phyloP scores from a whole-genome alignment of 2,888 invertebrate genomes.

The Eristalinus aeneus region DNA sequence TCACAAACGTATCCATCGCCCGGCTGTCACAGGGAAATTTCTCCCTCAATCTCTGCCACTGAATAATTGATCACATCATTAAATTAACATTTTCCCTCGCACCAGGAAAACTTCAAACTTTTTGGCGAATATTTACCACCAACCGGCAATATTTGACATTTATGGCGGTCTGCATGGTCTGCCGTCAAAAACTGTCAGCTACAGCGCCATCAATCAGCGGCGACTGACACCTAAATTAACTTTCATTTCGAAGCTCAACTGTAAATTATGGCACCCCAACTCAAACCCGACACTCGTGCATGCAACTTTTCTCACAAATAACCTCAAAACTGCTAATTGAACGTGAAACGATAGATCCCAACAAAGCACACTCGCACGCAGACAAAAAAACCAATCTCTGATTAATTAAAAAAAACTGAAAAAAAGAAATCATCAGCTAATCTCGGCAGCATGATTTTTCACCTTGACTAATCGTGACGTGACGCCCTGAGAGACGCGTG shows the following conservation, averaged over 20 bases:
- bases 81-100: background rate
- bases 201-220: background rate
- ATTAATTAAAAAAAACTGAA: background rate
- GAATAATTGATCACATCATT: background rate
- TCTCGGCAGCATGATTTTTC: conserved; percentile 54
- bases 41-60: background rate
- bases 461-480: conserved; percentile 58
- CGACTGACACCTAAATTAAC: background rate
- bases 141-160: background rate
- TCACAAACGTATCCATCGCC: too few relatives aligned
- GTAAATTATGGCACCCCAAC: background rate
- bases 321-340: conserved; percentile 10
- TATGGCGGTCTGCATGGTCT: background rate
- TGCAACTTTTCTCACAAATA: background rate
- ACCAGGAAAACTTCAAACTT: background rate
- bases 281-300: background rate
- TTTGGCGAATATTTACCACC: background rate
- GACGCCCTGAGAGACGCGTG: conserved; percentile 52
- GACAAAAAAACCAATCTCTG: background rate
- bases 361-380: background rate
- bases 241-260: background rate
- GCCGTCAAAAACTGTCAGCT: background rate
- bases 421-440: conserved; percentile 16
- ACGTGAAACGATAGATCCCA: background rate
- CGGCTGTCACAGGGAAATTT: background rate